Evolutionary conservation across 1,140 invertebrate species (phyloP), one percentile per base, ranked within the genome.

Genomic region (Galendromus occidentalis): DNA sequence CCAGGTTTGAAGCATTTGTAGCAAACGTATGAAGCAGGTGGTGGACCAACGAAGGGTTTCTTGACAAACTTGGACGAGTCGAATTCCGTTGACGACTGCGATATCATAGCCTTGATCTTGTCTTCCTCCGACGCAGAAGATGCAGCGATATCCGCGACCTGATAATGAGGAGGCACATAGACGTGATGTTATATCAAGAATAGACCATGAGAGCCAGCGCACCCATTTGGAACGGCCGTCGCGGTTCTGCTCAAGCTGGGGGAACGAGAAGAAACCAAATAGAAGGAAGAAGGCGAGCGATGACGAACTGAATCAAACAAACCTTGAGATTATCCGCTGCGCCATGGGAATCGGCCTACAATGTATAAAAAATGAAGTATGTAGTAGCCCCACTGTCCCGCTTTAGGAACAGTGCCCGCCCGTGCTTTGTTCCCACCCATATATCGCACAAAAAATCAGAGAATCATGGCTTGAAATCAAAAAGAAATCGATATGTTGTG

Each of bases 91-190:
- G 90, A 93, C 42, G 91, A 94, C 73, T 96, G 92, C 65, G 85
- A 83, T 82, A 97, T 95, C 86, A 97, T 94, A 68, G 89, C 90
- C 74, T 86, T 85, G 71, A 98, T 93, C 78, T 96, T 96, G 73
- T 98, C 92, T 72, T 94, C 89, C 79, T 98, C 94, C 30, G 86
- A 86, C 51, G 86, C 87, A 80, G 91, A 87, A 77, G 94, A 84
- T 74, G 83, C 85, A 25, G 86, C 84, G 68, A 96, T 79, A 80
- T 96, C 91, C 51, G 88, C 67, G 83, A 77, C 79, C 42, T 45
- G 28, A 44, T 42, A n/a, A 30, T 7, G 18, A 45, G n/a, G 63
- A 67, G 12, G 30, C 39, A 65, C 9, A 39, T 9, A 39, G 33
- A 39, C 33, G 4, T 4, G 9, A 9, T 9, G 33, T 39, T 39